Conservation (phyloP, 92 coral and sea anemone genomes). For the Actinernus sp. region DNA sequence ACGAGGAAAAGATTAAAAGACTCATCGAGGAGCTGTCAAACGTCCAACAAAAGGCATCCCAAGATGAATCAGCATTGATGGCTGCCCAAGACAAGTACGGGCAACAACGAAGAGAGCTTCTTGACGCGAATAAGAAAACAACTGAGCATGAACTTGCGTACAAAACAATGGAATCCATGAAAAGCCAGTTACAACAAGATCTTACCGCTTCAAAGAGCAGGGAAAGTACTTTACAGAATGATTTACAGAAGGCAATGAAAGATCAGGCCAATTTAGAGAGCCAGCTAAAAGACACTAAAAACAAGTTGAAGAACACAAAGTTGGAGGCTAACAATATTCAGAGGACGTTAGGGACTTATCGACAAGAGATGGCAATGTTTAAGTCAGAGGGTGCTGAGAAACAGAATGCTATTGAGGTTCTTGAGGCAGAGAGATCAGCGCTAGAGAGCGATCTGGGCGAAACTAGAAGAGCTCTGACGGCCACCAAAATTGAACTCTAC, state of each 20-base stretch:
- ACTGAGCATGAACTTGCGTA: constrained; percentile 79
- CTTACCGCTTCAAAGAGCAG: constrained; percentile 54
- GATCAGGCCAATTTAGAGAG: constrained; percentile 66
- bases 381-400: constrained; percentile 57
- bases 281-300: constrained; percentile 70
- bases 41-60: constrained; percentile 60
- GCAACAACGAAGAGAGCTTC: constrained; percentile 68
- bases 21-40: constrained; percentile 66
- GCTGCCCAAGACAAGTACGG: constrained; percentile 59
- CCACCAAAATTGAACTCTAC: constrained; percentile 35
- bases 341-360: constrained; percentile 46
- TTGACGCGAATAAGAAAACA: constrained; percentile 77
- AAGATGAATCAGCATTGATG: constrained; percentile 59
- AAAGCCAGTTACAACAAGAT: constrained; percentile 67
- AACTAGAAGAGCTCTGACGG: constrained; percentile 47
- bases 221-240: constrained; percentile 48
- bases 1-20: constrained; percentile 58
- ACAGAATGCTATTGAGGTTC: constrained; percentile 47
- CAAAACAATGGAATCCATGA: constrained; percentile 60
- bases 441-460: constrained; percentile 68
- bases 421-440: constrained; percentile 53
- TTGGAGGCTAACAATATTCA: constrained; percentile 38
- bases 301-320: constrained; percentile 54
- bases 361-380: constrained; percentile 47
- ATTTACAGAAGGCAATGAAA: constrained; percentile 62